Evolutionary conservation across 2,113 vertebrate genomes (phyloP), one percentile per base, ranked within the genome.

Genomic region (Microtus richardsoni): DNA sequence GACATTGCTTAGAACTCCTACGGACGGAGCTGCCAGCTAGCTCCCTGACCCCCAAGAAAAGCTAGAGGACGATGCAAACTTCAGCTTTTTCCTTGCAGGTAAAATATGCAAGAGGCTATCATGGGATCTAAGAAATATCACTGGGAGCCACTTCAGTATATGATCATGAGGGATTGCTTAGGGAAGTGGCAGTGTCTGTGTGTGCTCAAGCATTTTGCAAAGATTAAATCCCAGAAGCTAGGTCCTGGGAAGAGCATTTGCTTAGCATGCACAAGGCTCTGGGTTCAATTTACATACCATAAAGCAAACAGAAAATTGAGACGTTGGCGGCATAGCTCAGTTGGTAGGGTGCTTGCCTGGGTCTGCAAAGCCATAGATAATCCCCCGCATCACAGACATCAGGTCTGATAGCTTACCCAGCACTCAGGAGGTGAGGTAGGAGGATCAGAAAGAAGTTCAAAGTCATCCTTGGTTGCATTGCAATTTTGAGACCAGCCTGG

Each of bases 181-280:
- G 9, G 60, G 58, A 47, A 52, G 44, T 93, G 26, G 24, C 0
- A 10, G 30, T 39, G 36, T 5, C 47, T 74, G 30, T 44, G 12
- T 41, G 28, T 66, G 92, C 70, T 10, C 16, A 49, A 94, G 85
- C 8, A 79, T 54, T 87, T 62, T 73, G 30, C 30, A 84, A 74
- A 94, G 88, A 94, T 68, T 54, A 92, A 91, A 91, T 91, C 84
- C 24, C 54, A 94, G 88, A 83, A 89, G 41, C 39, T 2, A 39
- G 14, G 68, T 8, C 19, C 68, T 54, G 49, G 68, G 52, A 54
- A 73, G 13, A 39, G 36, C 14, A 17, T 24, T 58, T 58, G 47
- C 1, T 17, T 71, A 26, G n/a, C 13, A 39, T 49, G 22, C 49
- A 88, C 36, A 88, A 19, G n/a, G 36, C 8, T 28, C 68, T 73